Percentiles rank a stretch among this genome's conserved stretches.
phyloP scores from a whole-genome alignment of 2,113 vertebrate genomes.

The Coturnix japonica region DNA sequence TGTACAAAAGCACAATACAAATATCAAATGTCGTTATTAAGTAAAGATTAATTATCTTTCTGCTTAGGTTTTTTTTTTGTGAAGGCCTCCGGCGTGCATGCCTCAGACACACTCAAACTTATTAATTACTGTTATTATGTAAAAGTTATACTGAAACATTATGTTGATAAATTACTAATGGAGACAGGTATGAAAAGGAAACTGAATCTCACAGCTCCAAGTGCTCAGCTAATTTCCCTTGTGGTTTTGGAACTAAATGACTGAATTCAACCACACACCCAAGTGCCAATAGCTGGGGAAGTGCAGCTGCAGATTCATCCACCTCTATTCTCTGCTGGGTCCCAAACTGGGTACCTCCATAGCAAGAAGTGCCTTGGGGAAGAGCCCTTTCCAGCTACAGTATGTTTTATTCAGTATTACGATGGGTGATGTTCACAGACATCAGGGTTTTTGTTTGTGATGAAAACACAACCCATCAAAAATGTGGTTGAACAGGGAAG shows the following conservation, averaged over 20 bases:
- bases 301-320: background rate
- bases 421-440: background rate
- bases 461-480: background rate
- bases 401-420: background rate
- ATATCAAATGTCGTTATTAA: constrained; percentile 45
- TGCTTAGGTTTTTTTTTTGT: background rate
- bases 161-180: background rate
- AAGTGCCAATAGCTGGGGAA: background rate
- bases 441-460: background rate
- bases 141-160: background rate
- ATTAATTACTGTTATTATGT: constrained; percentile 35
- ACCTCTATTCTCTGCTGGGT: background rate
- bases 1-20: background rate
- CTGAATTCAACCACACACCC: background rate
- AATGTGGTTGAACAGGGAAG: too few relatives aligned
- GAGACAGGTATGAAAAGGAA: background rate
- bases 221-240: background rate
- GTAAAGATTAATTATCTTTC: constrained; percentile 46
- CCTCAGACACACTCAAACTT: constrained; percentile 6
- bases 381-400: background rate
- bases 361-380: background rate
- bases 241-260: background rate
- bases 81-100: background rate
- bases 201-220: background rate
- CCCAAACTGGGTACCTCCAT: background rate